Percentiles rank a stretch among this genome's conserved stretches.
phyloP scores from a whole-genome alignment of 1,140 invertebrate species.

The Drosophila murphyi region DNA sequence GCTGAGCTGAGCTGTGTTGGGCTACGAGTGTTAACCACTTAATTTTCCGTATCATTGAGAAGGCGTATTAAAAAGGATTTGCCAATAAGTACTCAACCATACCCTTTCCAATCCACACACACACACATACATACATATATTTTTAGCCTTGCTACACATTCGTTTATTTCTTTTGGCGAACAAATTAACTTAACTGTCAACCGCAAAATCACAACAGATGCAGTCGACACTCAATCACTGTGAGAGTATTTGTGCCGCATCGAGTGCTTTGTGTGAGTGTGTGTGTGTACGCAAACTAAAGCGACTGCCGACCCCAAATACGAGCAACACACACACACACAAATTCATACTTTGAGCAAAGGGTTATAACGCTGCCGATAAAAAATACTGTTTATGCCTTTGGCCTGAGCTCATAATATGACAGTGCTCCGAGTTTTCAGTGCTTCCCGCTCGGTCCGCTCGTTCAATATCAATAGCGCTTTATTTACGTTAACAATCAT shows the following conservation, averaged over 20 bases:
- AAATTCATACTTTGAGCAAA: constrained; percentile 29
- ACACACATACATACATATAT: neutral
- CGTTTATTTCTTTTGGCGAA: constrained; percentile 52
- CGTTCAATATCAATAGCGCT: constrained; percentile 72
- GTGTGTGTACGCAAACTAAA: constrained; percentile 51
- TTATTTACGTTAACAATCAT: constrained; percentile 68
- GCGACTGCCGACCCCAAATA: constrained; percentile 42
- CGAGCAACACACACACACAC: neutral
- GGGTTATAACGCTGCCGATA: constrained; percentile 57
- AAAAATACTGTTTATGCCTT: constrained; percentile 71
- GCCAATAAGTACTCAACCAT: constrained; percentile 34
- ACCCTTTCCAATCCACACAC: neutral
- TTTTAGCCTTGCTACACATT: neutral
- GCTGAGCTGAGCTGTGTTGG: neutral
- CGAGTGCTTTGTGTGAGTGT: constrained; percentile 43
- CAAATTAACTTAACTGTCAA: constrained; percentile 80
- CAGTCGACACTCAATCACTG: constrained; percentile 76
- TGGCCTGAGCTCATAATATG: constrained; percentile 62
- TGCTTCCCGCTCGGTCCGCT: neutral
- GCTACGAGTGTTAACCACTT: constrained; percentile 70
- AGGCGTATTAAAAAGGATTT: constrained; percentile 67
- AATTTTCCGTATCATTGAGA: constrained; percentile 78
- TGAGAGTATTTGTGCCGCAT: constrained; percentile 57
- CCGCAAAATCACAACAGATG: constrained; percentile 81
- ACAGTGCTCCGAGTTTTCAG: constrained; percentile 39